Percentiles rank a stretch among this genome's conserved stretches.
phyloP scores from a whole-genome alignment of 2,113 vertebrate species.

The Semnopithecus entellus region DNA sequence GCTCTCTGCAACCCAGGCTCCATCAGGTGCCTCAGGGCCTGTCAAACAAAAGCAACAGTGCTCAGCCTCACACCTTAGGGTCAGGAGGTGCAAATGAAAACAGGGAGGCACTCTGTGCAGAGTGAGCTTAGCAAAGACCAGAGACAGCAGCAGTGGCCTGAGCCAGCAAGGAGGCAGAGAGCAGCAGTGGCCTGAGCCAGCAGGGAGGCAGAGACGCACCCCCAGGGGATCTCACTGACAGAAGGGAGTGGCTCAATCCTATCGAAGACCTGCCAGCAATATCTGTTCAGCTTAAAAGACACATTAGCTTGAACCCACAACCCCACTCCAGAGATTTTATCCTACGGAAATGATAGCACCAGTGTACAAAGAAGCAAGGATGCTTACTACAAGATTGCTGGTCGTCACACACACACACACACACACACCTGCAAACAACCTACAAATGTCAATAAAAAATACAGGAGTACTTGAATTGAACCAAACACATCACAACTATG shows the following conservation, averaged over 20 bases:
- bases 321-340: neutral
- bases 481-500: neutral
- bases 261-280: neutral
- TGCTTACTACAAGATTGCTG: neutral
- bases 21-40: neutral
- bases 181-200: too few species aligned
- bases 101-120: neutral
- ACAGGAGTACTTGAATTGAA: neutral
- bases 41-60: accelerated
- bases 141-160: neutral
- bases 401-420: too few species aligned
- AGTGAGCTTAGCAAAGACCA: neutral
- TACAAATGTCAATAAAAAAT: neutral
- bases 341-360: neutral
- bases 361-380: neutral
- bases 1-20: neutral
- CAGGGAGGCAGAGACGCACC: too few species aligned
- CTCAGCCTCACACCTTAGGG: neutral
- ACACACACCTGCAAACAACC: neutral
- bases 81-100: neutral
- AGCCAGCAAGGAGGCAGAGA: neutral
- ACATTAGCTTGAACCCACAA: too few species aligned
- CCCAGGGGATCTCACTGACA: too few species aligned
- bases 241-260: accelerated
- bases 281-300: neutral